Evolutionary conservation across 2,113 vertebrate genomes (phyloP), one percentile per base, ranked within the genome.

Genomic region (Alosa alosa): DNA sequence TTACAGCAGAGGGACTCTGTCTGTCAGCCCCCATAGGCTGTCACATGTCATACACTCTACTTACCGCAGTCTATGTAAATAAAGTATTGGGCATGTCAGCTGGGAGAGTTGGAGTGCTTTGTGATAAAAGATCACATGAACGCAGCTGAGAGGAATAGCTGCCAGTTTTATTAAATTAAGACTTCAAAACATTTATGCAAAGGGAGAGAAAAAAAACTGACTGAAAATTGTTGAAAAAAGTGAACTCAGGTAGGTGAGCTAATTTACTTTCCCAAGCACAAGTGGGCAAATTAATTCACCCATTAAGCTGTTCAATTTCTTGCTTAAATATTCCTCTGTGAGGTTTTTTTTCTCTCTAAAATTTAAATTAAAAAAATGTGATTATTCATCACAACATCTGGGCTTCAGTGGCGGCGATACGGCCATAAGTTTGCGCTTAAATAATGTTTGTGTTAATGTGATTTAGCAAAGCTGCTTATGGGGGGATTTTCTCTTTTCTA

Each of bases 381-480:
- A 81, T 85, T 86, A 81, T 87, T 85, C 84, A 81, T 50, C 83
- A 25, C 47, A 86, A 45, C 84, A 85, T 86, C 86, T 87, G 87
- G 85, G 81, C 87, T 84, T 86, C 83, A 39, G 82, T 39, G 84
- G 84, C 39, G 82, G 39, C 78, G 86, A 85, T 85, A 60, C 85
- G 45, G 83, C 57, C 60, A 57, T 52, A 75, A 55, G 86, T 81
- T 81, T 87, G 45, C 31, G 45, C 88, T 84, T 89, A 88, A 91
- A 88, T 89, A 87, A 88, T 86, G 87, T 81, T 78, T 55, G 57
- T 86, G 82, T 84, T 87, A 88, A 91, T 87, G 89, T 87, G 88
- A 88, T 91, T 91, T 86, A 82, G 86, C 85, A 89, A 87, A 91
- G 87, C 89, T 82, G 87, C 86, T 88, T 90, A 90, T 45, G 83